Evolutionary conservation across 1,140 invertebrate genomes (phyloP), one percentile per base, ranked within the genome.

Genomic region (Philopotamus ludificatus): DNA sequence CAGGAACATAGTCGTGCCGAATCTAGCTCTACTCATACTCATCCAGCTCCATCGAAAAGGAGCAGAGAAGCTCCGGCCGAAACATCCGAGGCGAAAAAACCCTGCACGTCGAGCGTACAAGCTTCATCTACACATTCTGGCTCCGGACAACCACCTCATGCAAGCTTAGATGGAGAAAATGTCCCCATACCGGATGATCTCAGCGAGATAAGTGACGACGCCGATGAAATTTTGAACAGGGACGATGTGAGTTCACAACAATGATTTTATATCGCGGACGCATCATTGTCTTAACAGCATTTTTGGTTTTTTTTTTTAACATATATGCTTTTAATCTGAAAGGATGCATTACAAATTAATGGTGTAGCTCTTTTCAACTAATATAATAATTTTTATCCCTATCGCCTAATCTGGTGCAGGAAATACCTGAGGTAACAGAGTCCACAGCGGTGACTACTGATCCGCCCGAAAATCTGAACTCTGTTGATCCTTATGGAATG

Each of bases 141-240:
- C 12, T 73, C 72, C 34, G 61, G 70, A 1, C 73, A 70, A 1
- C 80, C 82, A 47, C 76, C 82, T 67, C 59, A 74, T 12, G 59
- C 73, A 1, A 72, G 78, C 10, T 75, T 76, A 0, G 86, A 88
- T 70, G 69, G 77, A 0, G 82, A 85, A 47, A 67, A 81, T 23
- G 82, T 83, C 55, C 81, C 82, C 0, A 81, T 85, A 60, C 83
- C 86, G 61, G 89, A 91, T 70, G 89, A 91, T 71, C 81, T 93
- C 2, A 93, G 91, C 76, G 91, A 93, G 76, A 92, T 93, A 28
- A 92, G 90, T 73, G 91, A 92, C 73, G 91, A 92, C 77, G 89
- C 90, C 50, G 91, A 93, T 76, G 91, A 92, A 68, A 92, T 93
- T 72, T 79, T 92, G 0, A 89, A 92, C 68, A 84, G 87, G 76